Conservation (phyloP, 2,888 invertebrate species). For the Cremastinae sp. region DNA sequence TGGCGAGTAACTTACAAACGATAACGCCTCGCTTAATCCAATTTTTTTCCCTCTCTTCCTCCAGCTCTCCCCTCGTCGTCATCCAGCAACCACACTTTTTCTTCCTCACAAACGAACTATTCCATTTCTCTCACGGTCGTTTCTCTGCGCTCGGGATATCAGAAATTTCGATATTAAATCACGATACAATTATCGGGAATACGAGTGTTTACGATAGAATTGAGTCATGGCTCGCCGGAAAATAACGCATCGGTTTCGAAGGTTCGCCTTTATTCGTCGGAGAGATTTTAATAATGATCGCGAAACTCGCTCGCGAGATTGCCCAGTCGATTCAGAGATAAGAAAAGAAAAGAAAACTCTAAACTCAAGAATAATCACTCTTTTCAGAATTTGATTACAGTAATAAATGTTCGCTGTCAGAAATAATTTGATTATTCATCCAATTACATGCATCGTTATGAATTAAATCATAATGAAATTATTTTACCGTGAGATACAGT, state of each 20-base stretch:
- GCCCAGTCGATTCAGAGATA: too few relatives aligned
- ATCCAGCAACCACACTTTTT: neutral
- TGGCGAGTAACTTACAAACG: conserved; percentile 50
- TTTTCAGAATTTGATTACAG: too few relatives aligned
- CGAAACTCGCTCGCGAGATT: too few relatives aligned
- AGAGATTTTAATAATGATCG: neutral
- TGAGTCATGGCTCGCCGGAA: conserved; percentile 9
- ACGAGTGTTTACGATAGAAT: neutral
- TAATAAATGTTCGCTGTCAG: too few relatives aligned
- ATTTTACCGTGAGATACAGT: too few relatives aligned
- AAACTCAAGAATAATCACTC: too few relatives aligned
- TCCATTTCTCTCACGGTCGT: conserved; percentile 4
- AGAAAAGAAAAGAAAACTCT: too few relatives aligned
- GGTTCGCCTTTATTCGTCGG: neutral
- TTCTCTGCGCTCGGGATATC: conserved; percentile 27
- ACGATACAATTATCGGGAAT: conserved; percentile 34
- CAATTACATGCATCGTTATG: too few relatives aligned
- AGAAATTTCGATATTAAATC: conserved; percentile 37
- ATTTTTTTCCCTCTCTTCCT: conserved; percentile 28
- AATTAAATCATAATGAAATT: too few relatives aligned
- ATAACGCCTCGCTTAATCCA: conserved; percentile 60
- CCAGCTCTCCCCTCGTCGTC: conserved; percentile 15
- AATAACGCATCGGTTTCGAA: neutral
- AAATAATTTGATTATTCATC: too few relatives aligned
- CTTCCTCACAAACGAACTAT: too few relatives aligned